Base-by-base conservation (phyloP, 1,140 invertebrate species). In the Rhynchophorus ferrugineus region DNA sequence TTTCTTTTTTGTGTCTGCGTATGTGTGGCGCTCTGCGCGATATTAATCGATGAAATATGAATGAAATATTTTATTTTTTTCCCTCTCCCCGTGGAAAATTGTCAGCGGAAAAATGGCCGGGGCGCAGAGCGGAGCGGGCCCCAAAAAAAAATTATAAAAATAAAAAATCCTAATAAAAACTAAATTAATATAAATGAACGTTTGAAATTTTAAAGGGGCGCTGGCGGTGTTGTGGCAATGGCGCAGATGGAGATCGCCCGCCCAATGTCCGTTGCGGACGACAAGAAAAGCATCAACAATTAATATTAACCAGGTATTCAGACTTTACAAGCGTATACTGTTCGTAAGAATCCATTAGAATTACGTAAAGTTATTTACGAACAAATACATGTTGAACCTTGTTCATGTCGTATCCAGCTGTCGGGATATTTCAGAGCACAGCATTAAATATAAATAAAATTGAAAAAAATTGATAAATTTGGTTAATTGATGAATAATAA, bases 31-130 rank as follows among this genome's bases (percentile, higher is more conserved):
- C n/a, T n/a, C 53, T 29, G 39, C 53, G 41, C 53, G 39, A 55
- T 55, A 55, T 55, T 55, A 55, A 55, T 55, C 53, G 53, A 54
- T 54, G 52, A 54, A 54, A 54, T 44, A 55, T 55, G 53, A 55
- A 55, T 49, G 53, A 55, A 55, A 55, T 55, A 55, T 55, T 55
- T 55, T 55, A 55, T 55, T 55, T 55, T 49, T 55, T 49, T 16
- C 37, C 13, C 37, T 7, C 37, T 38, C 37, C 13, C 5, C 13
- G 11, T 5, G 24, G 24, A 29, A 29, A 29, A 29, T 29, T 29
- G 24, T 29, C 24, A 29, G 24, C 24, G 24, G 24, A 29, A 29
- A 29, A 29, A 29, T 6, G 5, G 24, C 24, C 44, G 20, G 21
- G 51, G 16, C 22, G 29, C 37, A 47, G 47, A 54, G 46, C 39